Conservation (phyloP, 2,888 invertebrate species). For the Oscheius sp. region DNA sequence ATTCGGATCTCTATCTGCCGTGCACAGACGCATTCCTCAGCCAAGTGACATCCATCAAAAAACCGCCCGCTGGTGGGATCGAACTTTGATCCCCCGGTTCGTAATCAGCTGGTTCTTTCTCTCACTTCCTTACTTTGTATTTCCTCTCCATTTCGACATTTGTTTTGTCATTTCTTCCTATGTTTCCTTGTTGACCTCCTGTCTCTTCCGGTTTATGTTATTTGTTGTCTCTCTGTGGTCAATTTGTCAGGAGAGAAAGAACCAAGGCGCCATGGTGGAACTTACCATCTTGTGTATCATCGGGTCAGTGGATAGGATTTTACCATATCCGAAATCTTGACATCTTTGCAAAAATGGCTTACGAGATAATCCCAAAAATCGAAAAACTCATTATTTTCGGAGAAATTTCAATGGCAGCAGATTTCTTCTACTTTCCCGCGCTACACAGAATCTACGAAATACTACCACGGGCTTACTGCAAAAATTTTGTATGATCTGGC, state of each 20-base stretch:
- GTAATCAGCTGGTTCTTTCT: neutral
- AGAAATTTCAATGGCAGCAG: too few species aligned
- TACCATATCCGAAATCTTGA: too few species aligned
- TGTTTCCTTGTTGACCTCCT: constrained; percentile 13
- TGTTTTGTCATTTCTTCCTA: neutral
- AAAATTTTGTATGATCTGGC: too few species aligned
- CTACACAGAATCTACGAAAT: too few species aligned
- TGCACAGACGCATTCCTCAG: constrained; percentile 23
- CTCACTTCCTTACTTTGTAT: neutral
- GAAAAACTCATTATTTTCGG: too few species aligned
- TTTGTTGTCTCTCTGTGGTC: neutral
- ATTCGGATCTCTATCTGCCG: neutral
- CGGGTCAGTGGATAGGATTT: too few species aligned
- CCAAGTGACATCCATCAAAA: constrained; percentile 30
- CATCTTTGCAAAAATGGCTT: too few species aligned
- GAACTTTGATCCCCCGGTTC: constrained; percentile 25
- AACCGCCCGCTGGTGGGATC: constrained; percentile 32
- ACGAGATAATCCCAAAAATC: too few species aligned
- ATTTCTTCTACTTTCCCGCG: too few species aligned
- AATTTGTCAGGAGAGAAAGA: too few species aligned
- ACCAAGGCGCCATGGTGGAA: too few species aligned
- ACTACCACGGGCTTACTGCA: too few species aligned
- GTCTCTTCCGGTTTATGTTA: constrained; percentile 4
- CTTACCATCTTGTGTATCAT: neutral
- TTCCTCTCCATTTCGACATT: constrained; percentile 2